Evolutionary conservation across 2,113 vertebrate species (phyloP), one percentile per base, ranked within the genome.

Genomic region (Hydrochoerus hydrochaeris): DNA sequence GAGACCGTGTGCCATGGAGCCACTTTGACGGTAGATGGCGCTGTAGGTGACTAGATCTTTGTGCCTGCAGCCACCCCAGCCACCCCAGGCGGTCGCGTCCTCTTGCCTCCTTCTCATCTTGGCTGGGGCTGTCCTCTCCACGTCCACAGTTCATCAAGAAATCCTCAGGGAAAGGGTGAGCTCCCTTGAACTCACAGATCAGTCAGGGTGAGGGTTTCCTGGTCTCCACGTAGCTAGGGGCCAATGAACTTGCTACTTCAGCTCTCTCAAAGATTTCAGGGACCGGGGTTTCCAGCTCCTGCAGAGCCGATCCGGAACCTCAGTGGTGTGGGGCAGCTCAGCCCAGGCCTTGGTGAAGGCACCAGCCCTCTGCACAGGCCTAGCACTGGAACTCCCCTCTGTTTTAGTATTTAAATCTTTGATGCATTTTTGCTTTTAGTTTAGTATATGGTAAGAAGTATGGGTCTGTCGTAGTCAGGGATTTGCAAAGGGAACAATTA

Each of bases 1-100:
- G 99, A 99, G 83, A 99, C 92, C 3, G 99, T 99, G 96, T 98
- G 99, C 98, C 99, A 98, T 1, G 99, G 99, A 99, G 12, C 99
- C 99, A 99, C 99, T 99, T 85, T 99, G 98, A 4, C 99, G 99
- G 97, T 99, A 99, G 97, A 99, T 98, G 75, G 99, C 96, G 2
- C 99, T 99, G 98, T 99, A 99, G 93, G 99, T 99, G 90, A 99
- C 98, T 60, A 99, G 99, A 91, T 99, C 98, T 92, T 98, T 99
- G 98, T 99, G 99, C 54, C 98, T 98, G 97, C 99, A 99, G 62
- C 99, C 99, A 54, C 99, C 99, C 99, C 99, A 89, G 99, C 99
- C 96, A 99, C 99, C 93, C 99, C 99, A 0, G 99, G 99, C 97
- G 82, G 98, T 3, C 78, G 88, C 0, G 11, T 78, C n/a, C 46